A percentile compares a stretch with the other conserved stretches of the same genome.
phyloP scores from a whole-genome alignment of 2,888 invertebrate genomes.

The Trilocha varians region DNA sequence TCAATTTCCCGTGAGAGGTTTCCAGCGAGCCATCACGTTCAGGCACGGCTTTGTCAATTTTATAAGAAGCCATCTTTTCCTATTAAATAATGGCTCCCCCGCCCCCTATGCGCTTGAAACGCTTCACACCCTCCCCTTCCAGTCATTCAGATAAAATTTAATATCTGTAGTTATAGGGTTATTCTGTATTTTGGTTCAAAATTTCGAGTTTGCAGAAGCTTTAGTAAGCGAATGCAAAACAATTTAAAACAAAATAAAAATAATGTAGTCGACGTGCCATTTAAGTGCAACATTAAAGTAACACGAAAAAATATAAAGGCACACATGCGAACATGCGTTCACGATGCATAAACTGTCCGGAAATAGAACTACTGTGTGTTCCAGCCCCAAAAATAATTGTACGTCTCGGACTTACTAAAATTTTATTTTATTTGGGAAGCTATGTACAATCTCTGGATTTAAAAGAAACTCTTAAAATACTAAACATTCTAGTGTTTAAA shows the following conservation, averaged over 20 bases:
- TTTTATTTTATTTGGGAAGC: background rate
- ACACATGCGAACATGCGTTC: background rate
- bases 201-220: background rate
- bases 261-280: background rate
- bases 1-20: background rate
- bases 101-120: background rate
- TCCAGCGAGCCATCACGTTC: background rate
- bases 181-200: background rate
- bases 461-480: too few relatives aligned
- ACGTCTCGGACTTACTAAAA: background rate
- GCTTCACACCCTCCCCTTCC: background rate
- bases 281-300: background rate
- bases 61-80: background rate
- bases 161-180: background rate
- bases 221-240: background rate
- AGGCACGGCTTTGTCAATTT: background rate
- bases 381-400: background rate
- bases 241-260: background rate
- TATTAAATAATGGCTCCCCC: background rate
- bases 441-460: too few relatives aligned
- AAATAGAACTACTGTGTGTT: background rate
- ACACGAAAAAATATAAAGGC: background rate
- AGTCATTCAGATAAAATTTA: background rate
- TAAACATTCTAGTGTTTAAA: too few relatives aligned
- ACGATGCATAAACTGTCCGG: background rate